Base-by-base conservation (phyloP, 2,888 invertebrate species). In the Creontiades dilutus region DNA sequence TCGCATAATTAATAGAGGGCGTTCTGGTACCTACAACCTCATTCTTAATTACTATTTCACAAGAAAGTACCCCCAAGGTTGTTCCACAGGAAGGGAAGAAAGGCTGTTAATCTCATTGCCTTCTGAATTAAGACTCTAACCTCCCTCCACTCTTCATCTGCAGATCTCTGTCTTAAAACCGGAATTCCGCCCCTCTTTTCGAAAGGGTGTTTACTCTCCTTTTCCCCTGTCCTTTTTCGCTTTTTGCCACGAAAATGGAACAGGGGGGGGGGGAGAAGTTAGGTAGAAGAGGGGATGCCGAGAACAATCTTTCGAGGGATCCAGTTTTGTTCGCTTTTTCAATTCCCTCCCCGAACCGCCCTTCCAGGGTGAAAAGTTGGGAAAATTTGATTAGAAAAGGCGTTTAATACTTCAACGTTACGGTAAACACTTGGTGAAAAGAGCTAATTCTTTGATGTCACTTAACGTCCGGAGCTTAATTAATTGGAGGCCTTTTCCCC, bases 121-220 rank as follows among this genome's bases (percentile, higher is more conserved):
- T 89, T 68, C 57, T 68, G 89, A 89, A 89, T 89, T 89, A 89
- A 88, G 88, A 90, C 85, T 89, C 89, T 90, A 91, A 37, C 94
- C 90, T 76, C 76, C 68, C 89, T 92, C 91, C 92, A 91, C 37
- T 7, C 37, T 37, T 37, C 37, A 37, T 37, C 37, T 37, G 37
- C 3, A 37, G 37, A 37, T 37, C 37, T 37, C 3, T 37, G 37
- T 37, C 37, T 37, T 37, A 37, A 37, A 37, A 37, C 37, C 37
- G 37, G 37, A 37, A 37, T 4, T 37, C 90, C 90, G 91, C 90
- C 88, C 89, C 89, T n/a, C 80, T 14, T 78, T 88, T 47, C 27
- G 52, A 52, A 82, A 82, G 48, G 52, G 27, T 52, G 27, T 52
- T 82, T 82, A 27, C 82, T 78, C 78, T 78, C 78, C 37, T 28